Evolutionary conservation across 2,888 invertebrate genomes (phyloP).

Genomic region (Lobophora halterata): DNA sequence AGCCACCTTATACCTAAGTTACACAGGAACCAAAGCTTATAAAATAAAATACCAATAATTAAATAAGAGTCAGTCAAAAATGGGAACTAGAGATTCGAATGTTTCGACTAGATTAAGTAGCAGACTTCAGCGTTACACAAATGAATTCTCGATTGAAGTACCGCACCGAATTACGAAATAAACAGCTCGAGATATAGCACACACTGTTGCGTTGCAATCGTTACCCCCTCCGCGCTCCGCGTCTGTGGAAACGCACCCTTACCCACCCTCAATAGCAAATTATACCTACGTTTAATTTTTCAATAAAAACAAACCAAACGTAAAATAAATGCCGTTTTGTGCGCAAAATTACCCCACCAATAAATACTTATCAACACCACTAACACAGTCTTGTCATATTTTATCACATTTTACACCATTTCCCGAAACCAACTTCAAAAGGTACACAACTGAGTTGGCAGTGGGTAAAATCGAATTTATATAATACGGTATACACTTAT

Average conservation of each 20-base stretch:
- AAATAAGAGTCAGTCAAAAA: constrained; percentile 43
- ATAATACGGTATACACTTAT: constrained; percentile 39
- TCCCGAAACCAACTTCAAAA: constrained; percentile 50
- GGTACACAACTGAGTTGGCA: constrained; percentile 62
- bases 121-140: constrained; percentile 25
- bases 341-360: constrained; percentile 34
- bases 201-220: constrained; percentile 10
- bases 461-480: constrained; percentile 57
- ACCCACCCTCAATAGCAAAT: too few species aligned
- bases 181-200: constrained; percentile 2
- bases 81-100: constrained; percentile 30
- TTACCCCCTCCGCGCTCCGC: too few species aligned
- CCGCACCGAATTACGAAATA: constrained; percentile 1
- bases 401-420: constrained; percentile 57
- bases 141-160: background rate
- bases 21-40: constrained; percentile 51
- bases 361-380: constrained; percentile 40
- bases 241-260: too few species aligned
- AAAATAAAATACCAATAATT: constrained; percentile 40
- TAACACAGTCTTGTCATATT: constrained; percentile 52
- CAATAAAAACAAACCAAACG: constrained; percentile 24
- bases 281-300: constrained; percentile 10
- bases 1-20: constrained; percentile 56
- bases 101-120: constrained; percentile 37
- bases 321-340: constrained; percentile 31